Evolutionary conservation across 2,888 invertebrate species (phyloP).

Genomic region (Bombylius major): DNA sequence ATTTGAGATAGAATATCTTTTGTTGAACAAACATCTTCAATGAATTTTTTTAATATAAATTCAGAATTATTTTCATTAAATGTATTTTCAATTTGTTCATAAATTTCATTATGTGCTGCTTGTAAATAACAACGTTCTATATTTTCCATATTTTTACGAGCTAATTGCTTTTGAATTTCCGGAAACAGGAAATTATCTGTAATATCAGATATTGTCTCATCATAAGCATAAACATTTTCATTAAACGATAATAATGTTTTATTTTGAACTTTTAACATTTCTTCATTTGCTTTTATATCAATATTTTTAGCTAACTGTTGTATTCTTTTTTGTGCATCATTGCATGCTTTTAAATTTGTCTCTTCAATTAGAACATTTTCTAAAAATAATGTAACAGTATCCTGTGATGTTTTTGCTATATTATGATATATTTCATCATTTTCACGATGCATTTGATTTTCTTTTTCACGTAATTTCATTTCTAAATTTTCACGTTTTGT

Average conservation of each 20-base stretch:
- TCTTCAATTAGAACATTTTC: slow-evolving; percentile 49
- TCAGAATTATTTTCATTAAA: background rate
- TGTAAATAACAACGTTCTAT: slow-evolving; percentile 33
- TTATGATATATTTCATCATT: slow-evolving; percentile 73
- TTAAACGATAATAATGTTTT: background rate
- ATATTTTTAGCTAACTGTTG: slow-evolving; percentile 42
- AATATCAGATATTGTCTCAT: slow-evolving; percentile 16
- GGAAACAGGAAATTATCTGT: slow-evolving; percentile 34
- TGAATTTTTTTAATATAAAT: background rate
- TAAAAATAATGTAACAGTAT: slow-evolving; percentile 48
- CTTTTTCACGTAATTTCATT: slow-evolving; percentile 21
- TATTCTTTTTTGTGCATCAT: slow-evolving; percentile 43
- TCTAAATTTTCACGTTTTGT: slow-evolving; percentile 66
- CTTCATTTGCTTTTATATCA: slow-evolving; percentile 36
- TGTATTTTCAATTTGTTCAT: slow-evolving; percentile 20
- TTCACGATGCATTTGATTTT: slow-evolving; percentile 30
- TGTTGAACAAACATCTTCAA: slow-evolving; percentile 3
- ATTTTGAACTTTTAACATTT: background rate
- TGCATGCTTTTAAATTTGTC: slow-evolving; percentile 43
- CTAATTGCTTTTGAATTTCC: slow-evolving; percentile 35
- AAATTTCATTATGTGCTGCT: slow-evolving; percentile 35
- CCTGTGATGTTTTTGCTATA: slow-evolving; percentile 35
- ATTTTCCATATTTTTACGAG: slow-evolving; percentile 30
- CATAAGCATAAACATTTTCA: slow-evolving; percentile 21
- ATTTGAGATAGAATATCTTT: slow-evolving; percentile 5